Evolutionary conservation across 2,888 invertebrate species (phyloP), one percentile per base, ranked within the genome.

Genomic region (Eulithis prunata): DNA sequence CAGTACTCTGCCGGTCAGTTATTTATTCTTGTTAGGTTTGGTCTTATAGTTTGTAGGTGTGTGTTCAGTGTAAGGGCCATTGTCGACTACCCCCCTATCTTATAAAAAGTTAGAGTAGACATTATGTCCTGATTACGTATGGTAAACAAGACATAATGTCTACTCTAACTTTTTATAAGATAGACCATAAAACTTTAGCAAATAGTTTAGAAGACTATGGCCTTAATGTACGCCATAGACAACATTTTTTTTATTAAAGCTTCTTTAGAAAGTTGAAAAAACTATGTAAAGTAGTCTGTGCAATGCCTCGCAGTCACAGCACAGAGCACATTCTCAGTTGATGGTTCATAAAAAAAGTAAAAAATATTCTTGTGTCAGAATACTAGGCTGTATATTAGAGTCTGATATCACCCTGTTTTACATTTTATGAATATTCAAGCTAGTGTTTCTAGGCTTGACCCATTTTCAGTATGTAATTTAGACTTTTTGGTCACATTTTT

Each of bases 1-100:
- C 81, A 75, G 73, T 69, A 69, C 61, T 70, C 55, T 57, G 46
- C 57, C 51, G 82, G 83, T 83, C 82, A 82, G 83, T 82, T 73
- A 65, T 61, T 69, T 57, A 66, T 68, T 6, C n/a, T 53, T 71
- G 73, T 75, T 78, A 76, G 76, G 77, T 73, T 71, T 74, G 71
- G 68, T 53, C 61, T 73, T 41, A 74, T 66, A 80, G 77, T 73
- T 72, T 70, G 76, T 74, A 72, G 69, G 70, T 67, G 62, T 71
- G 63, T 68, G 71, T 55, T 52, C 53, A 52, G 64, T 57, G 28
- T 45, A n/a, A 55, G 45, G 66, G 28, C 8, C 28, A 6, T 49
- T 58, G 61, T 61, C 57, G 2, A 57, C 43, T 65, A n/a, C n/a
- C n/a, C n/a, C n/a, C n/a, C n/a, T n/a, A n/a, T n/a, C n/a, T n/a